Evolutionary conservation across 2,797 vertebrate species (phyloP).

Genomic region (Gobionotothen gibberifrons): DNA sequence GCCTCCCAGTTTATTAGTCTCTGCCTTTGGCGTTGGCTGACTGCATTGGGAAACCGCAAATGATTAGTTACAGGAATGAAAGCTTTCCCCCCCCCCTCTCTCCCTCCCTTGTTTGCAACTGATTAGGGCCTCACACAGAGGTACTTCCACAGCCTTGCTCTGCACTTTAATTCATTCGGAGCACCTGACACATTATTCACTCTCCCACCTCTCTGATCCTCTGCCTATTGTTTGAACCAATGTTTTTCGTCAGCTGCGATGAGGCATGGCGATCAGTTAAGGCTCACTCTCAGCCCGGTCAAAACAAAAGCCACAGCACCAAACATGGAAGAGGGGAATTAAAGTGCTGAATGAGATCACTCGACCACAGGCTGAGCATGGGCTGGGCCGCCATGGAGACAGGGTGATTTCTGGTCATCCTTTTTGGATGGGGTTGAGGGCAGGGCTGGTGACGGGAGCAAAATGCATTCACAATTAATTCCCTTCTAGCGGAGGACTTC

Average conservation of each 20-base stretch:
- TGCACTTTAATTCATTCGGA: conserved; percentile 82
- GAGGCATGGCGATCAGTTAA: conserved; percentile 72
- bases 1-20: conserved; percentile 89
- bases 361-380: conserved; percentile 58
- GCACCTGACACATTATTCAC: conserved; percentile 82
- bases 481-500: conserved; percentile 60
- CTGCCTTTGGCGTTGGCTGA: conserved; percentile 86
- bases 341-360: conserved; percentile 64
- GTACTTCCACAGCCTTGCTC: conserved; percentile 78
- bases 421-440: conserved; percentile 48
- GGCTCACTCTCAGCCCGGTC: conserved; percentile 57
- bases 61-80: conserved; percentile 90
- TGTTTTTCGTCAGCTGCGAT: conserved; percentile 66
- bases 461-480: conserved; percentile 71
- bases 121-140: conserved; percentile 86
- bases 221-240: conserved; percentile 75
- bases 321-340: conserved; percentile 72
- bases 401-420: conserved; percentile 65
- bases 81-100: conserved; percentile 58
- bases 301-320: conserved; percentile 71
- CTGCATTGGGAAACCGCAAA: conserved; percentile 88
- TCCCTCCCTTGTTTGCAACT: conserved; percentile 82
- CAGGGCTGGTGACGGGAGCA: conserved; percentile 45
- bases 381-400: conserved; percentile 36
- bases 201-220: conserved; percentile 76